Conservation (phyloP, 2,888 invertebrate species). For the Melolontha melolontha region DNA sequence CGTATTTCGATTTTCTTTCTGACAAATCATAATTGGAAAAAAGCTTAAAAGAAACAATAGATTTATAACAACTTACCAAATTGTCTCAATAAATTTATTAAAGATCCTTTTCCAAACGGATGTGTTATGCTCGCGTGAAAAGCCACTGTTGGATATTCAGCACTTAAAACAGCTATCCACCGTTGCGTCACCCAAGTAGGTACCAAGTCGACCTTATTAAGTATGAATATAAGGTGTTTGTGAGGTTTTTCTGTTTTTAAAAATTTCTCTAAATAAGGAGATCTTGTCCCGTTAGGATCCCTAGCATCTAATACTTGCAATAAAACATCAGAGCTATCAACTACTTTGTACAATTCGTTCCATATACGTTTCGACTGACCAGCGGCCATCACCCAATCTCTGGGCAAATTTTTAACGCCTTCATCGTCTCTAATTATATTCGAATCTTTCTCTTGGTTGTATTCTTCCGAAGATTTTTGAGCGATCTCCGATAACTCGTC, state of each 20-base stretch:
- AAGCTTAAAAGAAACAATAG: no score
- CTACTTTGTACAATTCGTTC: conserved; percentile 99
- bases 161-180: conserved; percentile 95
- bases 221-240: conserved; percentile 96
- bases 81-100: conserved; percentile 95
- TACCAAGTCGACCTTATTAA: conserved; percentile 97
- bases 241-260: conserved; percentile 94
- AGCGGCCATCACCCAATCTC: conserved; percentile 95
- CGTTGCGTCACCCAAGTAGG: conserved; percentile 98
- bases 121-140: conserved; percentile 99
- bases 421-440: conserved; percentile 85
- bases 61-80: conserved; percentile 70
- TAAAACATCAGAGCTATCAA: conserved; percentile 98
- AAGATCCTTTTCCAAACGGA: conserved; percentile 97
- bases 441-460: conserved; percentile 84
- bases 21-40: no score
- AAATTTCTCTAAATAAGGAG: conserved; percentile 92
- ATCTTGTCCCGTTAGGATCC: conserved; percentile 96
- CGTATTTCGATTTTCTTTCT: no score
- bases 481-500: conserved; percentile 81
- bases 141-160: conserved; percentile 97
- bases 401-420: conserved; percentile 82
- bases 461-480: conserved; percentile 78
- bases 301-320: conserved; percentile 96
- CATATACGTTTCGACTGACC: conserved; percentile 98